A percentile compares a stretch with the other conserved stretches of the same genome.
These are phyloP conservation scores for Exephanes ischioxanthus DNA, from an alignment of 2,888 invertebrate species.

Conservation along the genomic window DNA sequence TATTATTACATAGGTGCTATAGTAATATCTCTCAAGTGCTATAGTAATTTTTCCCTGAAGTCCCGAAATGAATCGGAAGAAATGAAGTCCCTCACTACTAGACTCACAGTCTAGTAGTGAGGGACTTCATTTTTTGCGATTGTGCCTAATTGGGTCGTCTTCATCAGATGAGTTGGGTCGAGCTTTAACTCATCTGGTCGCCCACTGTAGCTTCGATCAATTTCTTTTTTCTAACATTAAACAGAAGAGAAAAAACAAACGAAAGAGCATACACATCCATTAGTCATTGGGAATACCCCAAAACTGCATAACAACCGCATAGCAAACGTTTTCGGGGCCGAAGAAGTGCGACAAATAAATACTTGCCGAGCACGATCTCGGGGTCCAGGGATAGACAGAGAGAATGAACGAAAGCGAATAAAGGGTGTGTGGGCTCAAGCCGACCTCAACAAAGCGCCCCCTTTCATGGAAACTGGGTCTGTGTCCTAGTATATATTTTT, in stretches of 20 bases:
- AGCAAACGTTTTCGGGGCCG: background rate
- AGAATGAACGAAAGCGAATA: slow-evolving; percentile 55
- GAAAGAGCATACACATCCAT: background rate
- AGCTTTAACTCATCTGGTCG: too few relatives aligned
- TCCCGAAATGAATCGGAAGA: too few relatives aligned
- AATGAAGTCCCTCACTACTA: too few relatives aligned
- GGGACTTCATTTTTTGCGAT: too few relatives aligned
- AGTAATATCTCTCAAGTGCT: too few relatives aligned
- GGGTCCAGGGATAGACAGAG: slow-evolving; percentile 16
- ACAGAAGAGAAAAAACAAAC: background rate
- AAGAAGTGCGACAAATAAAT: slow-evolving; percentile 26
- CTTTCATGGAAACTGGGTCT: slow-evolving; percentile 60
- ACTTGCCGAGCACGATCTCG: slow-evolving; percentile 2
- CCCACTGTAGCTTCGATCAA: too few relatives aligned
- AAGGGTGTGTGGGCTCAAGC: slow-evolving; percentile 62
- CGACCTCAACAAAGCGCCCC: slow-evolving; percentile 59
- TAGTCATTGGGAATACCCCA: background rate
- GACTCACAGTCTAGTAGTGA: too few relatives aligned
- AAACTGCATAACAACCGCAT: background rate
- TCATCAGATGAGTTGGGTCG: too few relatives aligned
- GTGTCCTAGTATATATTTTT: slow-evolving; percentile 26
- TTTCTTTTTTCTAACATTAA: too few relatives aligned
- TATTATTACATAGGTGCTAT: too few relatives aligned
- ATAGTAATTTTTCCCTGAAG: too few relatives aligned
- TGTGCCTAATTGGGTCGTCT: too few relatives aligned